These are phyloP conservation scores for Lepidurus couesii DNA, from an alignment of 1,140 invertebrate genomes.

Conservation along the genomic window DNA sequence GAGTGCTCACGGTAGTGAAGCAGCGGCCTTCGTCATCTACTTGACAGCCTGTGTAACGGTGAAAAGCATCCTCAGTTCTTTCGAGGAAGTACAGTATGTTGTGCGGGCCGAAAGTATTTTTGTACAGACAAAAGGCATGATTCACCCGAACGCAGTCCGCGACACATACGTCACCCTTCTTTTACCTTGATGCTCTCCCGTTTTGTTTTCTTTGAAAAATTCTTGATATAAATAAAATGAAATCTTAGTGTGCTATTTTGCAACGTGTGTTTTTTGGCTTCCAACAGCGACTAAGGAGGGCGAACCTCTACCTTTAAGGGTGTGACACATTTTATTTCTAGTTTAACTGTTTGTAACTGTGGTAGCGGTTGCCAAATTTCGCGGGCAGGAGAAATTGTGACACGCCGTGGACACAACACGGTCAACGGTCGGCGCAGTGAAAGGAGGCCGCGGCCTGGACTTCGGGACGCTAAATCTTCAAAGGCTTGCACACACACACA, in stretches of 20 bases:
- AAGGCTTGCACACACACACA: neutral
- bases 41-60: neutral
- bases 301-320: neutral
- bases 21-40: neutral
- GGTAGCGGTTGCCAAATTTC: neutral
- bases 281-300: neutral
- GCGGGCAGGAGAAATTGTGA: neutral
- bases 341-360: neutral
- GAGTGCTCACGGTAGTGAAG: constrained; percentile 33
- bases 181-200: neutral
- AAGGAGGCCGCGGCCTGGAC: neutral
- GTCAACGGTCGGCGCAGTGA: neutral
- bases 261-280: neutral
- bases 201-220: neutral
- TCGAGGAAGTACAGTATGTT: neutral
- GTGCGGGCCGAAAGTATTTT: constrained; percentile 15
- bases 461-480: neutral
- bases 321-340: neutral
- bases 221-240: neutral
- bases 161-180: constrained; percentile 14
- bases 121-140: constrained; percentile 16
- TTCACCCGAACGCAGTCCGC: constrained; percentile 6
- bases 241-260: neutral
- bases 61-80: constrained; percentile 9
- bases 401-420: neutral